Base-by-base conservation (phyloP, 2,888 invertebrate genomes). In the Arenicola marina region DNA sequence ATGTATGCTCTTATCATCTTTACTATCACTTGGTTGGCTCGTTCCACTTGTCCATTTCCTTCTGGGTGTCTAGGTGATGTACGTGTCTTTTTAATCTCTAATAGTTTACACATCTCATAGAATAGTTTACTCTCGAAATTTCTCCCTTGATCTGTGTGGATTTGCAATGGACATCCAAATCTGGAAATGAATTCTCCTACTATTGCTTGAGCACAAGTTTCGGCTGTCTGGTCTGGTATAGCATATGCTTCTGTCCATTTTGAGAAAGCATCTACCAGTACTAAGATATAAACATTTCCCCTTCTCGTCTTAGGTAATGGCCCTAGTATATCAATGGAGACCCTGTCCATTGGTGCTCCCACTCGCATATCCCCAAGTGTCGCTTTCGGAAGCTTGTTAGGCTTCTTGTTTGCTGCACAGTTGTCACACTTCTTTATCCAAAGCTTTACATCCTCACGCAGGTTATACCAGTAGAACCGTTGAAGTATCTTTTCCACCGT, bases 51-150 rank as follows among this genome's bases (percentile, higher is more conserved):
- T 4, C 53, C 53, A 53, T 53, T 53, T 38, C 38, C 38, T 38
- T 38, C 11, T 1, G 66, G 70, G 24, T 68, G 63, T 21, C 60
- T 21, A 2, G 68, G 59, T 32, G 59, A 51, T 2, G 62, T 68
- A 29, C 60, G 32, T 0, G 66, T 62, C 33, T 66, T 70, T 7
- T 54, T n/a, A 2, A 56, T n/a, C 18, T 44, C 43, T n/a, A n/a
- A n/a, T n/a, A n/a, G n/a, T n/a, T n/a, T n/a, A n/a, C n/a, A n/a
- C n/a, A n/a, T n/a, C n/a, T n/a, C n/a, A n/a, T n/a, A n/a, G n/a
- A n/a, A n/a, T n/a, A 38, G 18, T 15, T 38, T 38, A 38, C 38
- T 38, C 38, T 38, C 38, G 18, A 38, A 38, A 38, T 38, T 38
- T 38, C 38, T 38, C 18, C 38, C 38, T 18, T 38, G n/a, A n/a